A percentile compares a stretch with the other conserved stretches of the same genome.
Conservation (phyloP, 2,888 invertebrate species). For the Entomobrya multifasciata region DNA sequence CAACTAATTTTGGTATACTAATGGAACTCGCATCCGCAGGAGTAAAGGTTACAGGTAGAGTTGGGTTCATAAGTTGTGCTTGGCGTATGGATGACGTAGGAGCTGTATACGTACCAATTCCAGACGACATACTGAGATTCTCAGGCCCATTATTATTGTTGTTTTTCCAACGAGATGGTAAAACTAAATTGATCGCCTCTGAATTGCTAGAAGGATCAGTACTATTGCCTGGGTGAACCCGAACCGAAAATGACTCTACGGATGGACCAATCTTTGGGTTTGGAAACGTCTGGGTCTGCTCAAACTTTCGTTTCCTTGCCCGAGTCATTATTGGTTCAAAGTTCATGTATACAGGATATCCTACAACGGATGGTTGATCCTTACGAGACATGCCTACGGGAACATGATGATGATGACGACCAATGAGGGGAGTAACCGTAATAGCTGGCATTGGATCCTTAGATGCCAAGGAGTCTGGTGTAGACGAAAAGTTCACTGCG, state of each 20-base stretch:
- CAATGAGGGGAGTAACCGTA: constrained; percentile 59
- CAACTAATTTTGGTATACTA: constrained; percentile 60
- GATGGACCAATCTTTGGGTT: neutral
- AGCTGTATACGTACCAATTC: constrained; percentile 17
- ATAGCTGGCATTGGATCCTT: constrained; percentile 64
- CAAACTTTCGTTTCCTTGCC: constrained; percentile 78
- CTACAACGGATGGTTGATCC: constrained; percentile 45
- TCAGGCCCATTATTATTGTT: constrained; percentile 30
- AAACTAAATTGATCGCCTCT: constrained; percentile 71
- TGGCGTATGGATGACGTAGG: constrained; percentile 39
- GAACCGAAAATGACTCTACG: constrained; percentile 34
- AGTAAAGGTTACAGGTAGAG: constrained; percentile 40
- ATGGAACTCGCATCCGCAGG: constrained; percentile 19
- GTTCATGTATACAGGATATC: constrained; percentile 63
- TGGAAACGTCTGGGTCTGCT: constrained; percentile 67
- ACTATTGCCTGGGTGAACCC: constrained; percentile 29
- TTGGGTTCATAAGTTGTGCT: constrained; percentile 3
- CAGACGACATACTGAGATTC: constrained; percentile 44
- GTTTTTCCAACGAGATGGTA: constrained; percentile 71
- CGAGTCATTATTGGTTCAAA: constrained; percentile 79
- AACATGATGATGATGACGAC: constrained; percentile 52
- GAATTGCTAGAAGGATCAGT: constrained; percentile 3
- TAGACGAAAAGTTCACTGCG: constrained; percentile 44
- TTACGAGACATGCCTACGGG: constrained; percentile 38
- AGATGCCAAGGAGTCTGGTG: constrained; percentile 34